Base-by-base conservation (phyloP, 1,140 invertebrate species). In the Drosophila prosaltans region DNA sequence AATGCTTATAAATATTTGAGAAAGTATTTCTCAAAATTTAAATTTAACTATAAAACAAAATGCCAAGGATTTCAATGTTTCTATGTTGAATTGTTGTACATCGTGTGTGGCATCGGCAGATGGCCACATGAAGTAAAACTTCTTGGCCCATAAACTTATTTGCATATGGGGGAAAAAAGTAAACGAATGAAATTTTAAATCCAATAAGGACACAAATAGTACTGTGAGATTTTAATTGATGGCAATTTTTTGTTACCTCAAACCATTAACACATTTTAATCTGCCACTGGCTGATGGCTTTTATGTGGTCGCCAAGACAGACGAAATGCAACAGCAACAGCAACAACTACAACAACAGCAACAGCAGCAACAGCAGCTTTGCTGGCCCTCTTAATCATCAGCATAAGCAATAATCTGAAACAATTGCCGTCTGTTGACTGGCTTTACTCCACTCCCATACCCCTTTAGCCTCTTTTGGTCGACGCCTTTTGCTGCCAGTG, bases 251-350 rank as follows among this genome's bases (percentile, higher is more conserved):
- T 65, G 75, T 68, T 68, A 73, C 28, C 36, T 67, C 30, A 9
- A 68, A 65, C 84, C 84, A 89, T 89, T 89, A 89, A 89, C 84
- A 89, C 84, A 89, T 89, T 89, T 89, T 89, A 89, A 89, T 89
- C 84, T 89, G 80, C 81, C 74, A 74, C 68, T 69, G 65, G 77
- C 73, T 86, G 84, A 86, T 83, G 81, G 81, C 74, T 78, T 77
- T 89, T 89, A 78, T 89, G 84, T 73, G 78, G 80, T 84, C 80
- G 26, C 30, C 26, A 30, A 59, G 55, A 36, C 28, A 32, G n/a
- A 26, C 21, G 8, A 36, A 36, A 36, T 36, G 32, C 32, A 1
- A 36, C 21, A 16, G 32, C 48, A 55, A 16, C 48, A 36, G 3
- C 28, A 39, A 9, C 28, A 30, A 3, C 28, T 16, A 30, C 28